These are phyloP conservation scores for Drosophila macrothrix DNA, from an alignment of 2,888 invertebrate genomes.

Conservation along the genomic window DNA sequence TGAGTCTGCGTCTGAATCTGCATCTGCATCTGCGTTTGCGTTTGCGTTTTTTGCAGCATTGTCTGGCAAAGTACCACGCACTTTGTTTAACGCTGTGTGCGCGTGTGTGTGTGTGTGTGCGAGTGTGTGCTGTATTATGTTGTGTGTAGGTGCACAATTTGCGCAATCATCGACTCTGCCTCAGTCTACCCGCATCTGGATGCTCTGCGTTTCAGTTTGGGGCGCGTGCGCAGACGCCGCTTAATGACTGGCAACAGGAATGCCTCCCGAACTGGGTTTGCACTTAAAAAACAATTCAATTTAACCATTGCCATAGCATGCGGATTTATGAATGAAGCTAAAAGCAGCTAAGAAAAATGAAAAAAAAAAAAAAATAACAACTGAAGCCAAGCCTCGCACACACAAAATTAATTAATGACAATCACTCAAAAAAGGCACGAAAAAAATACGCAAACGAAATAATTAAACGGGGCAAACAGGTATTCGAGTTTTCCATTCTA, in stretches of 20 bases:
- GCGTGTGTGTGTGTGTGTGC: slow-evolving; percentile 6
- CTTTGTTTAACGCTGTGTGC: slow-evolving; percentile 54
- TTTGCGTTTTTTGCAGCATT: slow-evolving; percentile 31
- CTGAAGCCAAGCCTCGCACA: slow-evolving; percentile 33
- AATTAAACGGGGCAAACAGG: slow-evolving; percentile 79
- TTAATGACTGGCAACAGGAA: slow-evolving; percentile 73
- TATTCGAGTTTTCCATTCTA: slow-evolving; percentile 65
- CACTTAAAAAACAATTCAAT: slow-evolving; percentile 80
- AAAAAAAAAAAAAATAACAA: slow-evolving; percentile 16
- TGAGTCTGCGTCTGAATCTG: slow-evolving; percentile 32
- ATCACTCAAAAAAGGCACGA: slow-evolving; percentile 79
- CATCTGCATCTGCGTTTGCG: slow-evolving; percentile 26
- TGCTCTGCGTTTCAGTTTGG: slow-evolving; percentile 18
- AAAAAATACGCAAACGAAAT: slow-evolving; percentile 79
- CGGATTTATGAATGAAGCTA: slow-evolving; percentile 75
- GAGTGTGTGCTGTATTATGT: not conserved
- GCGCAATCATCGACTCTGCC: slow-evolving; percentile 73
- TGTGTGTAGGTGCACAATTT: slow-evolving; percentile 78
- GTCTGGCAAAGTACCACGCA: slow-evolving; percentile 75
- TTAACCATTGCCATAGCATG: slow-evolving; percentile 60
- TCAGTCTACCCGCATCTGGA: slow-evolving; percentile 21
- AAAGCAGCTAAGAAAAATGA: slow-evolving; percentile 20
- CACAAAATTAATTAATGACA: slow-evolving; percentile 81
- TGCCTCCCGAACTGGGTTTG: slow-evolving; percentile 52
- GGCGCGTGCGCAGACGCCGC: slow-evolving; percentile 70